Base-by-base conservation (phyloP, 2,888 invertebrate species). In the Microplitis manilae region DNA sequence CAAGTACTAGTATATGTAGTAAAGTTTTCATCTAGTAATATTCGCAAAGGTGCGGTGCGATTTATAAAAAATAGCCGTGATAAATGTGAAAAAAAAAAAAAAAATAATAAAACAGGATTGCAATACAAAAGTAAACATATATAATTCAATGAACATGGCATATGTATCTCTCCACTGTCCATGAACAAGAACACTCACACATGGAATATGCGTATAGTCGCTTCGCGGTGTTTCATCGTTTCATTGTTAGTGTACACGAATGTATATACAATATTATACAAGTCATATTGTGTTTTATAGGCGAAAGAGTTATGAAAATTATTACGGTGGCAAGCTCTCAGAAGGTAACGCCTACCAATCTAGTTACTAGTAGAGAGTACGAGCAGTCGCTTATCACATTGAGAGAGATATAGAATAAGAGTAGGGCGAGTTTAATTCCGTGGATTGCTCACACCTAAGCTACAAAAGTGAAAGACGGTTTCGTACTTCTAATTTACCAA, bases 281-380 rank as follows among this genome's bases (percentile, higher is more conserved):
- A 73, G 77, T 77, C 65, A 69, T 74, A 77, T 77, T 77, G 76
- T 71, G 77, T 77, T 77, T 77, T 77, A 77, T 77, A 73, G 73
- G 69, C 64, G 64, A 20, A 62, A 73, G 74, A 69, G 74, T 74
- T 77, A 71, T 77, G 74, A 75, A 77, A 77, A 74, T 71, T 77
- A 77, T 75, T 71, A 77, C 74, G 39, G 79, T 60, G 71, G 76
- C 69, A 77, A 73, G 62, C 73, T 67, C 61, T 72, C 75, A 77
- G 72, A 79, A 81, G 85, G 87, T 84, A 85, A 86, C 89, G 89
- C 89, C 89, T 88, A 89, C 88, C 86, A 89, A 89, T 89, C 89
- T 88, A 86, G 77, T 71, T 76, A 69, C 72, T 72, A 38, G 67
- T 76, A 76, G 75, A 78, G 77, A 68, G 76, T 77, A 4, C 80